phyloP scores from a whole-genome alignment of 2,113 vertebrate species.

The Labeo catla region DNA sequence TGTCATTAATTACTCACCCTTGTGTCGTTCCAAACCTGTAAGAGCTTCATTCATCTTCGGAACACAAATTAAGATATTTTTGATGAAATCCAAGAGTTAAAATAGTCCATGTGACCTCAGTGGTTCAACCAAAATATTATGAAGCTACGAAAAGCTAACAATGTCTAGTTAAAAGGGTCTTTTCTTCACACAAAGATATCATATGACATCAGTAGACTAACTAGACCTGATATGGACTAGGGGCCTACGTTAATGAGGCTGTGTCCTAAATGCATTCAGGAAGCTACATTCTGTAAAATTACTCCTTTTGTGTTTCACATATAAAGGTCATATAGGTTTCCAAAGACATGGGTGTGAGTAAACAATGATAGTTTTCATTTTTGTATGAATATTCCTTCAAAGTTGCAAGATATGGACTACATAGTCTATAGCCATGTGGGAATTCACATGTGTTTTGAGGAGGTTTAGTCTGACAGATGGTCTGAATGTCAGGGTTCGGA shows the following conservation, averaged over 20 bases:
- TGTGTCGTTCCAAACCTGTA: too few species aligned
- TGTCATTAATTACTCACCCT: too few species aligned
- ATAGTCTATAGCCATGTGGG: neutral
- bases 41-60: too few species aligned
- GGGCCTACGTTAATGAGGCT: neutral
- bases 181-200: neutral
- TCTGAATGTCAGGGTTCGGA: conserved; percentile 12
- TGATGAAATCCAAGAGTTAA: too few species aligned
- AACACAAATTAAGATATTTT: too few species aligned
- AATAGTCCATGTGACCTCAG: too few species aligned
- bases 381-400: neutral
- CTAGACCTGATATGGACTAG: too few species aligned
- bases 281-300: neutral
- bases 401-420: neutral
- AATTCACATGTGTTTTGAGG: conserved; percentile 6
- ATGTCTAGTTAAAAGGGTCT: neutral
- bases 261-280: neutral
- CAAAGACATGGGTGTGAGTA: neutral
- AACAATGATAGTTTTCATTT: neutral
- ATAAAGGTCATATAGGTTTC: neutral
- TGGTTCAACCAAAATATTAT: too few species aligned
- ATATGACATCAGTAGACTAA: neutral
- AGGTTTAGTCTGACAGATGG: conserved; percentile 39
- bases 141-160: too few species aligned
- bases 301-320: neutral